Evolutionary conservation across 2,888 invertebrate species (phyloP).

Genomic region (Folsomia manolachei): DNA sequence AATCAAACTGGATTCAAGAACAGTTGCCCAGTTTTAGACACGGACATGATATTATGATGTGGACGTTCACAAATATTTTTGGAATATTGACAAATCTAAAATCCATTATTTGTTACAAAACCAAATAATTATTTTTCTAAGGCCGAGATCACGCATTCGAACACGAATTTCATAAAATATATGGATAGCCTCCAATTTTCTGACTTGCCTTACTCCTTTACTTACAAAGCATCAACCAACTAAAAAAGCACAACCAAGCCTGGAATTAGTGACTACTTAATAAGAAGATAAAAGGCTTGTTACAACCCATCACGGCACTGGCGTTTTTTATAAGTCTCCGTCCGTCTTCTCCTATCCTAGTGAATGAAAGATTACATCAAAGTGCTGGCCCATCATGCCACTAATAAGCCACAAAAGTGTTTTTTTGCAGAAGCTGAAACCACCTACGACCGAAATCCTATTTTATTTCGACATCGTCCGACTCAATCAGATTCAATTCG

Average conservation of each 20-base stretch:
- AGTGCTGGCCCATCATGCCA: neutral
- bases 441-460: neutral
- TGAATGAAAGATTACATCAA: neutral
- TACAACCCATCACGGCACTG: neutral
- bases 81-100: too few species aligned
- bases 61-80: too few species aligned
- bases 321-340: neutral
- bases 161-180: too few species aligned
- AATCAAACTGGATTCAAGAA: neutral
- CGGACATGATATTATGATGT: neutral
- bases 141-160: too few species aligned
- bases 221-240: neutral
- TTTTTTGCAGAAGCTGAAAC: neutral
- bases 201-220: neutral
- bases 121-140: too few species aligned
- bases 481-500: neutral
- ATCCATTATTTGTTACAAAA: too few species aligned
- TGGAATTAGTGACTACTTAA: slow-evolving; percentile 2
- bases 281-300: slow-evolving; percentile 1
- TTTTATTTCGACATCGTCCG: neutral
- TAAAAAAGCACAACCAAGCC: neutral
- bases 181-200: too few species aligned
- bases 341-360: too few species aligned
- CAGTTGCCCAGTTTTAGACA: too few species aligned
- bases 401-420: slow-evolving; percentile 5